Evolutionary conservation across 2,797 vertebrate genomes (phyloP), one percentile per base, ranked within the genome.

Genomic region (Taeniopygia guttata): DNA sequence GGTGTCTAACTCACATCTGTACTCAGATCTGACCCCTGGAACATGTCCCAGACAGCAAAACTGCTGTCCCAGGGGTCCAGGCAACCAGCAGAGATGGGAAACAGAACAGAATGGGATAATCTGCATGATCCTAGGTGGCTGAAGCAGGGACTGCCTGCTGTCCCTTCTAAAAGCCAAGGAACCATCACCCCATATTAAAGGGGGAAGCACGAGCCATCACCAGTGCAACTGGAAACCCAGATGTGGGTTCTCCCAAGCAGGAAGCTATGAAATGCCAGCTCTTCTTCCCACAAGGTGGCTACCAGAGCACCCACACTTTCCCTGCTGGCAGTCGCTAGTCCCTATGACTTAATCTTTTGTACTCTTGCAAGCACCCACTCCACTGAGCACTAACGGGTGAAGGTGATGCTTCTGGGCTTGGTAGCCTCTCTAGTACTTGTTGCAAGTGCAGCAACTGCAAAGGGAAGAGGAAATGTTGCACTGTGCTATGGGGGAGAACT

Each of bases 351-450:
- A 38, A 13, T 38, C 14, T 54, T 49, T 51, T 64, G 19, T 45
- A 38, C 11, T 73, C 27, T 29, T 48, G 51, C 34, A 56, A 58
- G 30, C 70, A 74, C 40, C 38, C 26, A 36, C 10, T 1, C 23
- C 0, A 4, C 51, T 19, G 29, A 60, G 38, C 63, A 12, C 10
- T 1, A 26, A 16, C 2, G 0, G 59, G 46, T 0, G 1, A 52
- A 42, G 38, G 6, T 12, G 73, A 34, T 2, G 4, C 19, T 49
- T 29, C 52, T 0, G 5, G 20, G 26, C 63, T 58, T 1, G 0
- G 34, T 21, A 36, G 30, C 45, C 52, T 51, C 15, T 0, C 25
- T 36, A 43, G 26, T 2, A n/a, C n/a, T 45, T 1, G 3, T 7
- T 42, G 38, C 32, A 34, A 75, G 29, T 23, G 79, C 52, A 36